phyloP scores from a whole-genome alignment of 2,888 invertebrate species.

The Heliconius sara region DNA sequence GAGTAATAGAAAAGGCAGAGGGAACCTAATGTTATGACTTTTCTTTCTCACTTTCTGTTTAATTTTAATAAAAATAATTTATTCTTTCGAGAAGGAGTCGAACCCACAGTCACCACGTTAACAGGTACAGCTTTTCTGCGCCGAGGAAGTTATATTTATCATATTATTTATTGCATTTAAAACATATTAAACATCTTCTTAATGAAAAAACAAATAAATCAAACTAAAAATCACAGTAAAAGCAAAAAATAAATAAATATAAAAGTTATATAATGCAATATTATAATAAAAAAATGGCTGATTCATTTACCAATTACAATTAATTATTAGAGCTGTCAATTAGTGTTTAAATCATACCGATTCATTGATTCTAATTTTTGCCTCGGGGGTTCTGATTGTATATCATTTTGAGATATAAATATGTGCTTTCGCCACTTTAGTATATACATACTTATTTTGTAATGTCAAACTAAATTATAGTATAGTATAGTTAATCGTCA shows the following conservation, averaged over 20 bases:
- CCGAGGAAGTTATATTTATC: too few species aligned
- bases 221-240: neutral
- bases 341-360: conserved; percentile 49
- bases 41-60: neutral
- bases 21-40: too few species aligned
- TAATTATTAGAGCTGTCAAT: conserved; percentile 56
- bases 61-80: neutral
- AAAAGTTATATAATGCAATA: conserved; percentile 9
- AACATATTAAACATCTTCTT: neutral
- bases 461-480: conserved; percentile 4
- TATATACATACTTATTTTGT: conserved; percentile 3
- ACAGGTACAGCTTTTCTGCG: neutral
- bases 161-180: too few species aligned
- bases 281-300: conserved; percentile 43
- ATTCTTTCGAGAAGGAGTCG: neutral
- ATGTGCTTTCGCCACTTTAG: neutral
- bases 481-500: too few species aligned
- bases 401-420: neutral
- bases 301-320: conserved; percentile 52
- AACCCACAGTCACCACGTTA: neutral
- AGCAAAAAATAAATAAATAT: neutral
- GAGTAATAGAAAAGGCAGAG: too few species aligned
- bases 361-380: conserved; percentile 49
- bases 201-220: neutral
- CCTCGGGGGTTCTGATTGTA: conserved; percentile 36